Evolutionary conservation across 1,140 invertebrate species (phyloP).

Genomic region (Tetragnatha versicolor): DNA sequence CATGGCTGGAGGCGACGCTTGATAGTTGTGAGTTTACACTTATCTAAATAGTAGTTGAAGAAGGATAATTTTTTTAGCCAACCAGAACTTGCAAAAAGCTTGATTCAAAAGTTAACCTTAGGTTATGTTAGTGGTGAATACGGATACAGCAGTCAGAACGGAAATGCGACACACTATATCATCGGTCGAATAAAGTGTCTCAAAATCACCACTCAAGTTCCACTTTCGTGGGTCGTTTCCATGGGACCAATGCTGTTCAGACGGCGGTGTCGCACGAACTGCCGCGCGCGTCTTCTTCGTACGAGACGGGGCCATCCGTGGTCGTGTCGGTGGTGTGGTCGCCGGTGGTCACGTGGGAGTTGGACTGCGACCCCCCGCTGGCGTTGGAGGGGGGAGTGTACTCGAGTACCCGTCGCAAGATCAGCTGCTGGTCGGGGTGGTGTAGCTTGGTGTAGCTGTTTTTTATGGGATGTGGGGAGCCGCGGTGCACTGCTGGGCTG

Average conservation of each 20-base stretch:
- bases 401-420: conserved; percentile 28
- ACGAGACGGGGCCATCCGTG: conserved; percentile 1
- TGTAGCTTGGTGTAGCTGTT: conserved; percentile 52
- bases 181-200: too few species aligned
- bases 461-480: conserved; percentile 57
- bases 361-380: conserved; percentile 20
- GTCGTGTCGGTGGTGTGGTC: conserved; percentile 36
- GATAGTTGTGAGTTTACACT: too few species aligned
- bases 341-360: conserved; percentile 4
- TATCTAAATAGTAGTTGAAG: too few species aligned
- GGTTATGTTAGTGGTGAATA: too few species aligned
- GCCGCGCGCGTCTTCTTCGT: not conserved
- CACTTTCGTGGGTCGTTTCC: not conserved
- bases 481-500: conserved; percentile 43
- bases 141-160: too few species aligned
- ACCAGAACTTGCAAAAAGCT: too few species aligned
- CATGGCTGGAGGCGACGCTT: too few species aligned
- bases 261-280: not conserved
- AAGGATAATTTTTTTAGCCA: too few species aligned
- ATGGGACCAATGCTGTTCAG: not conserved
- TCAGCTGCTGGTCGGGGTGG: conserved; percentile 40
- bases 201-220: too few species aligned
- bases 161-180: too few species aligned
- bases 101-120: too few species aligned
- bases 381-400: not conserved